Evolutionary conservation across 2,113 vertebrate species (phyloP), one percentile per base, ranked within the genome.

Genomic region (Coracopsis vasa): DNA sequence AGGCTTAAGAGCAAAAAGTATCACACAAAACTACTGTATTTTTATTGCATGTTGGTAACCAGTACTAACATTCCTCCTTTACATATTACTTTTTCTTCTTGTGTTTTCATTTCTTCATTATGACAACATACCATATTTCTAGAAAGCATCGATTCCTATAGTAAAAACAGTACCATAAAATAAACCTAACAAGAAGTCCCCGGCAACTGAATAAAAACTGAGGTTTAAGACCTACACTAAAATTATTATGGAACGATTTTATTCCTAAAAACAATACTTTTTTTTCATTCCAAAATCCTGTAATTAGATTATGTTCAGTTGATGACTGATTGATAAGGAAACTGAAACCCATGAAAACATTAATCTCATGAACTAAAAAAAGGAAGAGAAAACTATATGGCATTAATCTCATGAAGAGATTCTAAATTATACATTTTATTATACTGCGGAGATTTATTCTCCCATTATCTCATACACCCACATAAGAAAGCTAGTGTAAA

Each of bases 391-490:
- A n/a, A 9, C 13, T 47, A 18, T 67, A 50, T 19, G 33, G 69
- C 50, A 83, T 66, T 94, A 90, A 93, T 92, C 88, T 96, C 82
- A 61, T 64, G 25, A 90, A 91, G 65, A 91, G 31, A 91, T 60
- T 80, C 72, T 94, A 94, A 97, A 96, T 97, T 97, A 96, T 39
- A 94, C 44, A 79, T 94, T 96, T 96, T 96, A 96, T 97, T 96
- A 95, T 97, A 73, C 95, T 79, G 10, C 2, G 1, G 74, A 94
- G 92, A 98, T 97, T 86, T 94, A 97, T 96, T 80, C 31, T 88
- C 64, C 97, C 73, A 94, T 97, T 97, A 95, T 93, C 90, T 95
- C 81, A 92, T 88, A 88, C 75, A 75, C 94, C 88, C 60, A 61
- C 93, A 45, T 29, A 90, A 92, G 94, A 88, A 93, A 92, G 88